phyloP scores from a whole-genome alignment of 2,113 vertebrate genomes.

The Callipepla californica region DNA sequence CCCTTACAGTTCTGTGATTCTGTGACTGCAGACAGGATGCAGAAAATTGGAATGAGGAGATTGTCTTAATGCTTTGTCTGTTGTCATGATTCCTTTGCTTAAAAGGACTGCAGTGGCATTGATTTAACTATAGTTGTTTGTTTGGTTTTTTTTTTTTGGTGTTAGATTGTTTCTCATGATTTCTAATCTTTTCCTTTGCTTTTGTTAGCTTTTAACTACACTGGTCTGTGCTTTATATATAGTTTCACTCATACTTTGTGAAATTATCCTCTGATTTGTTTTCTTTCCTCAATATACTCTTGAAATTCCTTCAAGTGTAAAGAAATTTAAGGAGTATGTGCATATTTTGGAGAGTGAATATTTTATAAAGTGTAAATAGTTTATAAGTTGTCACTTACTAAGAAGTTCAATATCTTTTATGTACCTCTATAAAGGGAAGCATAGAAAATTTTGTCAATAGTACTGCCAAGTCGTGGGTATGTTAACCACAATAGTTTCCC shows the following conservation, averaged over 20 bases:
- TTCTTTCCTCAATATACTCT: not conserved
- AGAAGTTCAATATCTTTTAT: not conserved
- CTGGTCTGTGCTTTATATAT: not conserved
- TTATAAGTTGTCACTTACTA: not conserved
- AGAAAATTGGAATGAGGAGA: not conserved
- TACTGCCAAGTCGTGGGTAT: not conserved
- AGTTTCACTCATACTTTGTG: not conserved
- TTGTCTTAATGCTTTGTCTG: not conserved
- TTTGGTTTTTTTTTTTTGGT: not conserved
- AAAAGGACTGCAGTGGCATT: not conserved
- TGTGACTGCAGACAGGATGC: not conserved
- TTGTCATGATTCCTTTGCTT: not conserved
- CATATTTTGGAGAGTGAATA: not conserved
- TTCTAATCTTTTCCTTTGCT: not conserved
- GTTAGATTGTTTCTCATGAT: not conserved
- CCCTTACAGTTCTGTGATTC: too few species aligned
- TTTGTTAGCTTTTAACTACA: not conserved
- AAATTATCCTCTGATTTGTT: not conserved
- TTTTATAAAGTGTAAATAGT: not conserved
- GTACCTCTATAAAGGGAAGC: not conserved
- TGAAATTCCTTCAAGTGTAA: not conserved
- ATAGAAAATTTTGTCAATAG: not conserved
- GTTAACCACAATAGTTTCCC: not conserved
- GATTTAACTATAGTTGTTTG: not conserved
- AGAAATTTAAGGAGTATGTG: not conserved